Percentiles rank a stretch among this genome's conserved stretches.
Evolutionary conservation across 2,113 vertebrate species (phyloP).

Genomic region (Callopanchax toddi): DNA sequence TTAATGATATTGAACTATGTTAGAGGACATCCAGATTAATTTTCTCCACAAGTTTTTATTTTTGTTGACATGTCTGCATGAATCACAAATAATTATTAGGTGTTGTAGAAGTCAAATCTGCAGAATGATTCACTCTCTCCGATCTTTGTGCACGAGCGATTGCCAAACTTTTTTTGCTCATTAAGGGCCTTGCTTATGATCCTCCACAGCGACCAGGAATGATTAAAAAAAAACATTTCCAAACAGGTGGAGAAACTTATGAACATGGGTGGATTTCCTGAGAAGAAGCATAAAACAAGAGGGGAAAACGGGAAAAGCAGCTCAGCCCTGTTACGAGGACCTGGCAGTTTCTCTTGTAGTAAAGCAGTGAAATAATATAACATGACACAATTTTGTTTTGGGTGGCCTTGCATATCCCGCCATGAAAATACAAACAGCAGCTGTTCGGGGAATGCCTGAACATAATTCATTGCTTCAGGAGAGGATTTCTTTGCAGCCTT

Average conservation of each 20-base stretch:
- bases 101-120: conserved; percentile 66
- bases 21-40: conserved; percentile 40
- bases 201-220: conserved; percentile 69
- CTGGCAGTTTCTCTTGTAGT: conserved; percentile 66
- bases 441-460: conserved; percentile 67
- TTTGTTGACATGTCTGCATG: conserved; percentile 61
- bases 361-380: conserved; percentile 76
- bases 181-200: conserved; percentile 65
- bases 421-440: conserved; percentile 70
- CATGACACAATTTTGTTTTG: conserved; percentile 78
- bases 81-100: conserved; percentile 71
- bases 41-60: conserved; percentile 48
- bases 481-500: conserved; percentile 57
- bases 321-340: conserved; percentile 51
- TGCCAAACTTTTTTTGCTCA: conserved; percentile 69
- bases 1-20: conserved; percentile 52
- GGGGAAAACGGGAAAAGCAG: conserved; percentile 69
- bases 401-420: conserved; percentile 74
- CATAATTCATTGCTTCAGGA: conserved; percentile 70
- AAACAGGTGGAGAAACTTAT: conserved; percentile 82
- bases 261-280: conserved; percentile 75
- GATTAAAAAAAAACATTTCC: conserved; percentile 68
- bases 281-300: conserved; percentile 72
- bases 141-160: conserved; percentile 31
- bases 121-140: conserved; percentile 72